Base-by-base conservation (phyloP, 37 sponge, comb jelly and placozoan species). In the Chondrilla cf. caribensis region DNA sequence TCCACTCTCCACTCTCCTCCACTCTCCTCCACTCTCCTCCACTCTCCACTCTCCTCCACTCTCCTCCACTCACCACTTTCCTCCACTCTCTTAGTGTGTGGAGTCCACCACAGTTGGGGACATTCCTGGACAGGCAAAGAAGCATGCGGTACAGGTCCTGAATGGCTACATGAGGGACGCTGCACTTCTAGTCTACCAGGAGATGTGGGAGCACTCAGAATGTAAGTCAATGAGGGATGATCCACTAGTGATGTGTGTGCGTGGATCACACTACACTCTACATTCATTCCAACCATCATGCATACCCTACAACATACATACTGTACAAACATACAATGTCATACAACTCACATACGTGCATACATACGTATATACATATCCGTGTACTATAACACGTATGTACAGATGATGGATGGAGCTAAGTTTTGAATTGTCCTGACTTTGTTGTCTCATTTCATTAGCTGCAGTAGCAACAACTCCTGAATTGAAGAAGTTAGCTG, bases 211-310 rank as follows among this genome's bases (percentile, higher is more conserved):
- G 29, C 64, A 11, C 11, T 32, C 22, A 32, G 81, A 55, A 32
- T n/a, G 81, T 80, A 38, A 41, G 79, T 47, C 43, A 39, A 19
- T 75, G 77, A 14, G 77, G 26, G 36, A 14, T 17, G 25, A n/a
- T n/a, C n/a, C n/a, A n/a, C n/a, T n/a, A n/a, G n/a, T n/a, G n/a
- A n/a, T n/a, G n/a, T n/a, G n/a, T n/a, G n/a, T n/a, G n/a, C n/a
- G n/a, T n/a, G 51, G 51, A 47, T 47, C 11, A 47, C 51, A 11
- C 51, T 47, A 11, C 11, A 47, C 9, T 47, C 9, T 47, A 11
- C 11, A 6, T 47, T 11, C 9, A 47, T 47, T 11, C 51, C 51
- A 47, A 11, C 51, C n/a, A n/a, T n/a, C n/a, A n/a, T n/a, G n/a
- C n/a, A n/a, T n/a, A n/a, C n/a, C n/a, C n/a, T n/a, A n/a, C n/a